Conservation (phyloP, 2,888 invertebrate genomes). For the Anagyrus pseudococci region DNA sequence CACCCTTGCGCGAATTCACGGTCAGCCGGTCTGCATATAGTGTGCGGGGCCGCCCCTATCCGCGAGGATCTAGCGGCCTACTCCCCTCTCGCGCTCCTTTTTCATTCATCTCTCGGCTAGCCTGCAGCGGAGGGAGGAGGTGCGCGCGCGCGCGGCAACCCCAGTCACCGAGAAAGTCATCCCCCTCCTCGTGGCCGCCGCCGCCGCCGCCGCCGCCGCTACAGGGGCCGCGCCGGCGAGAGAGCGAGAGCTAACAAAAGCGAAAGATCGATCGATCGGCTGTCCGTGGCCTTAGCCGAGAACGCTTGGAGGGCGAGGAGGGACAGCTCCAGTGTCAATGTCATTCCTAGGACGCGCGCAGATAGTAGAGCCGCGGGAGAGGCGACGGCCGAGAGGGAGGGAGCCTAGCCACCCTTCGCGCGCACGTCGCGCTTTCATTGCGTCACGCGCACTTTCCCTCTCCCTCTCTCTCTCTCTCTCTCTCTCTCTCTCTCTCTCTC, state of each 20-base stretch:
- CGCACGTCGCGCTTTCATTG: conserved; percentile 42
- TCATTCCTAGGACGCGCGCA: conserved; percentile 48
- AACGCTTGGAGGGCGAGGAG: conserved; percentile 27
- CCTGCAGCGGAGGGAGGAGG: not conserved
- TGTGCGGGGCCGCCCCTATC: conserved; percentile 36
- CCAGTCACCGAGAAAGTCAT: conserved; percentile 19
- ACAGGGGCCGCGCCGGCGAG: not conserved
- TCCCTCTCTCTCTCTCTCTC: no score
- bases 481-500: no score
- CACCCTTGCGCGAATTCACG: conserved; percentile 21
- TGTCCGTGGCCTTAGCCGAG: not conserved
- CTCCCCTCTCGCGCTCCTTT: not conserved
- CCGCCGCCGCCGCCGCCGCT: not conserved
- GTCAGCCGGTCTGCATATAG: conserved; percentile 25
- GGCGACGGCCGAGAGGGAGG: not conserved
- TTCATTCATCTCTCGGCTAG: conserved; percentile 18
- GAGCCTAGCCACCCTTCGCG: conserved; percentile 11
- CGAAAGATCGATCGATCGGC: conserved; percentile 44
- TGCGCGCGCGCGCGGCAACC: conserved; percentile 14
- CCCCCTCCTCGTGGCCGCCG: no score
- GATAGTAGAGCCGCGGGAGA: conserved; percentile 21
- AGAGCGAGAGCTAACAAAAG: conserved; percentile 15
- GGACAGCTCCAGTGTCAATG: conserved; percentile 53
- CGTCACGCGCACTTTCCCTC: conserved; percentile 25
- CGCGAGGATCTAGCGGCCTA: not conserved